phyloP scores from a whole-genome alignment of 2,888 invertebrate genomes.

The Abrostola triplasia region DNA sequence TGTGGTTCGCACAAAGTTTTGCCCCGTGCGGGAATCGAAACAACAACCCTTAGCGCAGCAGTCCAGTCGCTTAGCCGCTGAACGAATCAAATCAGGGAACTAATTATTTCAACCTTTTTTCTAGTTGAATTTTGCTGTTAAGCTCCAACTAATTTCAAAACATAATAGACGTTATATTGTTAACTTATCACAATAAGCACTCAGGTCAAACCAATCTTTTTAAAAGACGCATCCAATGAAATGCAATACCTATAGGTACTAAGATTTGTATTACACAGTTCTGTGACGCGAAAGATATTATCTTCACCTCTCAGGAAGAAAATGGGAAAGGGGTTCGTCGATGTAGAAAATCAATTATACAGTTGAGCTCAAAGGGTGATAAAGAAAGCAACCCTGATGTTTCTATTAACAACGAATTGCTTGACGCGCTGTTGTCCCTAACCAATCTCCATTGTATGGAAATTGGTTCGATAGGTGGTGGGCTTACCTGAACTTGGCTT shows the following conservation, averaged over 20 bases:
- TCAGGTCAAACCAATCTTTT: conserved; percentile 47
- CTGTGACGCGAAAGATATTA: conserved; percentile 57
- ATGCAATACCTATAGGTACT: conserved; percentile 46
- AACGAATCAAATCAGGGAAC: no score
- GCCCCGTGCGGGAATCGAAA: no score
- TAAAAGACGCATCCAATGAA: conserved; percentile 43
- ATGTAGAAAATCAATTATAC: conserved; percentile 79
- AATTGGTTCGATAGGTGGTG: conserved; percentile 14
- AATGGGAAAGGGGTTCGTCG: conserved; percentile 68
- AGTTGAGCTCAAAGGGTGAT: conserved; percentile 70
- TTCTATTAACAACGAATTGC: conserved; percentile 62
- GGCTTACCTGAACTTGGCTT: conserved; percentile 4
- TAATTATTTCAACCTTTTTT: no score
- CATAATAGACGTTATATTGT: no score
- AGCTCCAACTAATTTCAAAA: background rate
- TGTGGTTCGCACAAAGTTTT: no score
- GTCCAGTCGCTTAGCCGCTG: no score
- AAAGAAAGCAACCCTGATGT: conserved; percentile 67
- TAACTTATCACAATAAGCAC: conserved; percentile 47
- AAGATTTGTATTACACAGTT: conserved; percentile 52
- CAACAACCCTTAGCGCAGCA: no score
- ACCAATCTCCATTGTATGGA: conserved; percentile 21
- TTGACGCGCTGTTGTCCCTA: conserved; percentile 26
- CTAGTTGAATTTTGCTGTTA: no score
- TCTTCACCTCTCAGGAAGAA: conserved; percentile 66